Evolutionary conservation across 1,140 invertebrate species (phyloP).

Genomic region (Drosophila melanica): DNA sequence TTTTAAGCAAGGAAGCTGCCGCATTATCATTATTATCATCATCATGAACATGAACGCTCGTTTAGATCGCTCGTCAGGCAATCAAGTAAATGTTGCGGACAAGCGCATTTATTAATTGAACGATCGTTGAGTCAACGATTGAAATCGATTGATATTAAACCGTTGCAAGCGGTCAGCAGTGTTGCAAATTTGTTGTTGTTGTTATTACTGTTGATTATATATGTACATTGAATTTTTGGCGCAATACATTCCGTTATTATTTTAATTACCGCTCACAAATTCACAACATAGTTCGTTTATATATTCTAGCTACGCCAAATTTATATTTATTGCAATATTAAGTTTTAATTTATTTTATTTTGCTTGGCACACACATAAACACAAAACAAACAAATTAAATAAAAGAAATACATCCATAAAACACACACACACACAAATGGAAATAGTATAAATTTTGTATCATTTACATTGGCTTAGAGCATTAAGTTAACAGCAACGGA

Average conservation of each 20-base stretch:
- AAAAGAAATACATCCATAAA: neutral
- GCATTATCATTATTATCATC: conserved; percentile 30
- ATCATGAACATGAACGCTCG: conserved; percentile 12
- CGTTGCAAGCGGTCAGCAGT: conserved; percentile 28
- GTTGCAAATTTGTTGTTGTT: conserved; percentile 15
- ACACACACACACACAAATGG: conserved; percentile 1
- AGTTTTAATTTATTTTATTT: conserved; percentile 10
- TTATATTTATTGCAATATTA: neutral
- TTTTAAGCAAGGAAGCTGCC: conserved; percentile 12
- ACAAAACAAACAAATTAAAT: neutral
- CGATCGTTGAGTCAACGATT: conserved; percentile 20
- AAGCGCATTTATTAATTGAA: conserved; percentile 43
- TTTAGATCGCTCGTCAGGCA: conserved; percentile 33
- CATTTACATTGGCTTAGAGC: conserved; percentile 26
- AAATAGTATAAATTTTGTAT: neutral
- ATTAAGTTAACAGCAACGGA: conserved; percentile 32
- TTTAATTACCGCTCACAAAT: neutral
- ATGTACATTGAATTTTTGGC: conserved; percentile 19
- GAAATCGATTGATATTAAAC: conserved; percentile 46
- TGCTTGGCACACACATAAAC: conserved; percentile 1
- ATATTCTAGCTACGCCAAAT: neutral
- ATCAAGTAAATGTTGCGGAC: conserved; percentile 42
- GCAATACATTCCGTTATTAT: conserved; percentile 3
- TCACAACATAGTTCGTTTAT: neutral
- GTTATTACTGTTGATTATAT: neutral